Evolutionary conservation across 2,797 vertebrate species (phyloP), one percentile per base, ranked within the genome.

Genomic region (Cuculus canorus): DNA sequence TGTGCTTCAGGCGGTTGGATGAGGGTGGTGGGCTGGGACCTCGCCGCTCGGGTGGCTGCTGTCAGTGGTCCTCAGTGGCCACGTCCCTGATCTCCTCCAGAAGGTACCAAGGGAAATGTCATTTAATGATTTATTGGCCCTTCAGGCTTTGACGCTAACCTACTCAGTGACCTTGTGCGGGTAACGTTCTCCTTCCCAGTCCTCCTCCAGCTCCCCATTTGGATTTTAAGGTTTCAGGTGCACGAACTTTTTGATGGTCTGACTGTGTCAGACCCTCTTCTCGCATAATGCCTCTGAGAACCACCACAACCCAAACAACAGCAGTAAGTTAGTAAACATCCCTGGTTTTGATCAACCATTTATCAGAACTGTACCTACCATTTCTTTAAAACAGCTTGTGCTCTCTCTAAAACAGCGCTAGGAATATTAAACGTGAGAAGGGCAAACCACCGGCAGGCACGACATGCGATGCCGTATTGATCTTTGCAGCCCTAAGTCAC

Each of bases 31-130:
- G 48, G 68, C 11, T 50, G 43, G 45, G 14, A 21, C 11, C 13
- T 50, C 39, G 3, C n/a, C 25, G 0, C 28, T 27, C 21, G 52
- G 8, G 0, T 12, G 63, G 6, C 27, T 2, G 0, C 10, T 33
- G 16, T 8, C 18, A 5, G 4, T 18, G 47, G 9, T 7, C 15
- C 25, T n/a, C 28, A 6, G 4, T 11, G 21, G 45, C 32, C 6
- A 1, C 7, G 2, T 17, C 32, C 47, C 19, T n/a, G 25, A 14
- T 30, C 25, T 70, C 18, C 50, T 68, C 53, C 69, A 45, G 30
- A 28, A 18, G 45, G 16, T 43, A 9, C 24, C 6, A 3, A 70
- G 71, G 45, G 41, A 4, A 18, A 4, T 28, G 41, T 17, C 21
- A 7, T 90, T 75, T 35, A 21, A 6, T 8, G 57, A 9, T 14